A percentile compares a stretch with the other conserved stretches of the same genome.
phyloP scores from a whole-genome alignment of 1,140 invertebrate genomes.

The Bathynomus jamesi region DNA sequence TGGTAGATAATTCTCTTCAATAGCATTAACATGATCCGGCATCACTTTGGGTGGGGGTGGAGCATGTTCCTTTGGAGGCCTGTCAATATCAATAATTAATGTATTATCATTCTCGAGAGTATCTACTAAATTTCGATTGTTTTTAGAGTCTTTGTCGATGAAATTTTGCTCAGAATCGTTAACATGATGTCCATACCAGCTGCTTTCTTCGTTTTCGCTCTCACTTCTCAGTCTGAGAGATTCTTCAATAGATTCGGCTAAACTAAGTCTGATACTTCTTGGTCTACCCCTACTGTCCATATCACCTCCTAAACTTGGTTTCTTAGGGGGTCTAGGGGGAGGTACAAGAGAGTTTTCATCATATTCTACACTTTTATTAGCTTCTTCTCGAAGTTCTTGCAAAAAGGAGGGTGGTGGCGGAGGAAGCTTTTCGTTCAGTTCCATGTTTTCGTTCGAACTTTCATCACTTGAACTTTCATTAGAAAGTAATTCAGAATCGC shows the following conservation, averaged over 20 bases:
- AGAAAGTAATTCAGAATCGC: conserved; percentile 49
- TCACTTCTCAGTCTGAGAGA: conserved; percentile 26
- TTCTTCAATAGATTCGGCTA: conserved; percentile 44
- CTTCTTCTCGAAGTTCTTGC: conserved; percentile 22
- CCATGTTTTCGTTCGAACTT: conserved; percentile 10
- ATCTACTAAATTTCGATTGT: neutral
- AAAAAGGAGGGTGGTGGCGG: conserved; percentile 13
- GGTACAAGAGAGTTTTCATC: conserved; percentile 11
- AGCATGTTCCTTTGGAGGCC: conserved; percentile 28
- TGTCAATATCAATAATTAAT: conserved; percentile 20
- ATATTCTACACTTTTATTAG: conserved; percentile 18
- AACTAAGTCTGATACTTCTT: conserved; percentile 42
- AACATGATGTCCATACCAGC: conserved; percentile 15
- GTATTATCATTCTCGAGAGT: conserved; percentile 8
- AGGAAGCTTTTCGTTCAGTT: conserved; percentile 11
- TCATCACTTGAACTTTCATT: conserved; percentile 48
- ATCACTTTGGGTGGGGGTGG: conserved; percentile 24
- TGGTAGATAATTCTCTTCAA: conserved; percentile 74
- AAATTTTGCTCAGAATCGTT: neutral
- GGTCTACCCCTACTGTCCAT: conserved; percentile 40
- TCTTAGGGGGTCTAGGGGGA: conserved; percentile 30
- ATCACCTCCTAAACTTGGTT: conserved; percentile 23
- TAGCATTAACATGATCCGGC: conserved; percentile 17
- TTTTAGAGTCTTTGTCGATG: neutral
- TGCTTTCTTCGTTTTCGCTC: conserved; percentile 22